Percentiles rank a stretch among this genome's conserved stretches.
Evolutionary conservation across 2,888 invertebrate species (phyloP).

Genomic region (Epicampocera succincta): DNA sequence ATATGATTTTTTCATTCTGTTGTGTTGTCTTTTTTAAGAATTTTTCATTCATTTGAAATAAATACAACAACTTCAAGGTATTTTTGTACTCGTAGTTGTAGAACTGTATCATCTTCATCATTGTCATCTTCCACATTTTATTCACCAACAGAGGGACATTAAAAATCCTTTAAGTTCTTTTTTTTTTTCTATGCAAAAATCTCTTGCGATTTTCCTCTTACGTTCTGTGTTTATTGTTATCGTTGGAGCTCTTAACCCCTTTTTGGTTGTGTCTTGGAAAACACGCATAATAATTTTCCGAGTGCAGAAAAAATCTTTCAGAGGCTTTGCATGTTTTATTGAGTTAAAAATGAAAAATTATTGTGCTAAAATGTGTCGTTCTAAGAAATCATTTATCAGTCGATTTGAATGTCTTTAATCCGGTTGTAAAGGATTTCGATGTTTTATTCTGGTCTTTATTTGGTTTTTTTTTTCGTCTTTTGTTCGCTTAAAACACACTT

Average conservation of each 20-base stretch:
- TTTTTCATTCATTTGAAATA: conserved; percentile 40
- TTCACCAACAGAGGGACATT: conserved; percentile 50
- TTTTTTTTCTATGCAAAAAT: conserved; percentile 42
- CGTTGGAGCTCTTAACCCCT: conserved; percentile 45
- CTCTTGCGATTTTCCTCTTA: conserved; percentile 51
- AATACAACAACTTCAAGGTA: conserved; percentile 40
- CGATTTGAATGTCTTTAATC: conserved; percentile 52
- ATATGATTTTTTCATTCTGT: conserved; percentile 73
- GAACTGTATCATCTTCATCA: conserved; percentile 48
- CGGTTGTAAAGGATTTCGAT: conserved; percentile 49
- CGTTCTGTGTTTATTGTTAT: neutral
- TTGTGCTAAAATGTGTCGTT: conserved; percentile 64
- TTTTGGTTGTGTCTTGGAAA: conserved; percentile 33
- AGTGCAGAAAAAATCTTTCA: conserved; percentile 56
- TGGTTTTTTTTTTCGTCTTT: neutral
- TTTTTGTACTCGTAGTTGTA: conserved; percentile 53
- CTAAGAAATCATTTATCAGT: conserved; percentile 65
- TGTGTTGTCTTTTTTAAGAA: conserved; percentile 45
- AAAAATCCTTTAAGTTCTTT: conserved; percentile 56
- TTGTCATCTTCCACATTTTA: conserved; percentile 37
- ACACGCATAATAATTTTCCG: conserved; percentile 54
- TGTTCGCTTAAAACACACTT: conserved; percentile 1
- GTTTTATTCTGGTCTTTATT: conserved; percentile 25
- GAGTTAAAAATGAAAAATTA: conserved; percentile 66
- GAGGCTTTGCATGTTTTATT: conserved; percentile 68